Evolutionary conservation across 2,797 vertebrate genomes (phyloP), one percentile per base, ranked within the genome.

Genomic region (Notolabrus celidotus): DNA sequence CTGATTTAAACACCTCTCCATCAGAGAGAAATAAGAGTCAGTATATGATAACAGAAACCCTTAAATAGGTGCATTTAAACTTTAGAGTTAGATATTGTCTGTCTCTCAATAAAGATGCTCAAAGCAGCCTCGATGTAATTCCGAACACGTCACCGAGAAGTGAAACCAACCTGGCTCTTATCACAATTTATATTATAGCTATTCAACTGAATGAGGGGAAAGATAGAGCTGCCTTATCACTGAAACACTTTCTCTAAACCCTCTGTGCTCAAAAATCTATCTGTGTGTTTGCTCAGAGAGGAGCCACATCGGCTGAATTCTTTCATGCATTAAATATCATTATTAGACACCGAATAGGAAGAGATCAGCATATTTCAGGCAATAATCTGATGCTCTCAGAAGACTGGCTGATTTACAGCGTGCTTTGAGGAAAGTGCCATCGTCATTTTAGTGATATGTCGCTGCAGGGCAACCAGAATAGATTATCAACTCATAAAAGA

Each of bases 191-290:
- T 33, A 19, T 10, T 22, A n/a, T 42, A 47, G 33, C 59, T 61
- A 65, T 66, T 83, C 33, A 68, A 34, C 68, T 65, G 82, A 51
- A 74, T 46, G 58, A 54, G 53, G 47, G 20, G 34, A 67, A 1
- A 23, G 45, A 41, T 31, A 19, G 53, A 27, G 41, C 22, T 10
- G 0, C 0, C 36, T 54, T 49, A 63, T 74, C 33, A 25, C 51
- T 33, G 33, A 38, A 52, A 22, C 10, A 29, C 33, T 34, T 3
- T 34, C 33, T 11, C 11, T 34, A 33, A 8, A 11, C 10, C 27
- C 33, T 9, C 33, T 34, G 8, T 34, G 7, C 34, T 36, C 36
- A 4, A 36, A 36, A 36, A 36, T 31, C 34, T 36, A 36, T 36
- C 34, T 36, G 36, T 36, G 34, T 36, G 14, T 36, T 11, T 3